Evolutionary conservation across 1,140 invertebrate species (phyloP), one percentile per base, ranked within the genome.

Genomic region (Drosophila kikkawai): DNA sequence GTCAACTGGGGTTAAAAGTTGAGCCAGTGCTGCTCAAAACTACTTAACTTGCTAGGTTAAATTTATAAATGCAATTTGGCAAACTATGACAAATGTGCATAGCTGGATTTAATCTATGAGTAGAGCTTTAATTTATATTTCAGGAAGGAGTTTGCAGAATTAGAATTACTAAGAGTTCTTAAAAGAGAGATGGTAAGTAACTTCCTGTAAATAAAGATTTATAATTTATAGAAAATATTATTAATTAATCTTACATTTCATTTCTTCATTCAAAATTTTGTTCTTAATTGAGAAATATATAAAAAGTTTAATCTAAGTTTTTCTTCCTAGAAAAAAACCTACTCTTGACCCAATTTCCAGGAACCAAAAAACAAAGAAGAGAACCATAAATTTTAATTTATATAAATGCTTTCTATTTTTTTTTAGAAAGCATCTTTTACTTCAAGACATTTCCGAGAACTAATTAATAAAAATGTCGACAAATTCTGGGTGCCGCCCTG

Each of bases 1-100:
- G 51, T 67, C 63, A 75, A 39, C 55, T 26, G 51, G 37, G 55
- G 57, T 76, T 66, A 56, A 66, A 55, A 57, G 57, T 59, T 73
- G 34, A 51, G 44, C 17, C 37, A 81, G 32, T 47, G 48, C 39
- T 39, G 29, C 36, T 75, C 12, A 53, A 34, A 75, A 63, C 69
- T 80, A 32, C 50, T 70, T 71, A 58, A 36, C 67, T 34, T 50
- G 29, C 44, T 19, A 9, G 70, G 45, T 37, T 42, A 11, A 60
- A 71, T 56, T 55, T 55, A 56, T 47, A 69, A 65, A 69, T 69
- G 59, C 47, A 44, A 65, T 65, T 51, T 65, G 36, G 47, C 45
- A 29, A 44, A 65, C 59, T 69, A 64, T 68, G 57, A 63, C 44
- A 63, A 12, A 36, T 63, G 22, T 29, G 11, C 12, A 34, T 4